Evolutionary conservation across 30 jellyfish, hydroid and myxozoan species (phyloP).

Genomic region (Turritopsis dohrnii): DNA sequence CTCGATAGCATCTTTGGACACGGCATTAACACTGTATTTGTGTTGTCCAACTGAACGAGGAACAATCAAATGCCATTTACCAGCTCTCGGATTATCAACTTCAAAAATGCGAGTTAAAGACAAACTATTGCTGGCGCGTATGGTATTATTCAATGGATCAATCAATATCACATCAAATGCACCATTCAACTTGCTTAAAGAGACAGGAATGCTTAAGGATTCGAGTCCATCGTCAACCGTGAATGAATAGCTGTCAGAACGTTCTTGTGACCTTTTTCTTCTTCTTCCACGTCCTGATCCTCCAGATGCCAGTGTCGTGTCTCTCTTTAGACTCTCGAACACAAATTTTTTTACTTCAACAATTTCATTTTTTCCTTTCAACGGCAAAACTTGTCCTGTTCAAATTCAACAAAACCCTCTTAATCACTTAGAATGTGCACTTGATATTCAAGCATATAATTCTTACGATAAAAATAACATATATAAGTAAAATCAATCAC

Average conservation of each 20-base stretch:
- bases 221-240: slow-evolving; percentile 45
- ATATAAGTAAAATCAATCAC: no score
- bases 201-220: slow-evolving; percentile 23
- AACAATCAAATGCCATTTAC: background rate
- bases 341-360: slow-evolving; percentile 25
- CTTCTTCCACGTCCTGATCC: slow-evolving; percentile 31
- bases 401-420: no score
- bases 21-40: background rate
- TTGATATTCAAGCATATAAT: no score
- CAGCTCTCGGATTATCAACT: background rate
- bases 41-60: background rate
- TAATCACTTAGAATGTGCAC: no score
- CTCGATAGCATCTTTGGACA: background rate
- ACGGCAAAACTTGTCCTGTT: slow-evolving; percentile 54
- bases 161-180: slow-evolving; percentile 19
- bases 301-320: slow-evolving; percentile 57
- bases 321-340: slow-evolving; percentile 38
- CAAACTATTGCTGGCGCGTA: slow-evolving; percentile 13
- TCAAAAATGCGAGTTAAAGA: slow-evolving; percentile 22
- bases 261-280: background rate
- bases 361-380: slow-evolving; percentile 40
- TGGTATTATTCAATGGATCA: slow-evolving; percentile 21
- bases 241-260: background rate
- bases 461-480: no score
- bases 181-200: slow-evolving; percentile 18